Evolutionary conservation across 2,113 vertebrate species (phyloP), one percentile per base, ranked within the genome.

Genomic region (Bambusicola thoracicus): DNA sequence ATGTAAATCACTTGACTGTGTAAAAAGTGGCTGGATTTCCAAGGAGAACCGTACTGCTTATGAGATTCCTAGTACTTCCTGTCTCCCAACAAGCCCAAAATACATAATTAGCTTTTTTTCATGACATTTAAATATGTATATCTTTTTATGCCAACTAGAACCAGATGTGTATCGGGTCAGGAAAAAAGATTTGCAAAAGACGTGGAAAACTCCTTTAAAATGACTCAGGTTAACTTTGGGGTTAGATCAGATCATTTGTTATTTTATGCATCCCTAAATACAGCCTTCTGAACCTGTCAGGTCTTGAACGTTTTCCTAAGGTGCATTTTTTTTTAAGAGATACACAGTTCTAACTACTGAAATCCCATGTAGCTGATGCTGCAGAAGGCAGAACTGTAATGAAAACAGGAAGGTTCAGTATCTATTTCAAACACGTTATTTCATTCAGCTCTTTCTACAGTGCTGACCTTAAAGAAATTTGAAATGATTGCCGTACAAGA

Each of bases 101-200:
- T 77, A 87, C 32, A 87, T 59, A 53, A 83, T 82, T 77, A 83
- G 63, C 75, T 43, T 86, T 78, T 95, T 53, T 83, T 91, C 63
- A n/a, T 83, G 55, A 29, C 25, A 74, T 91, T 85, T 93, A 78
- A 87, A 70, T 92, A 65, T 0, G 0, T 29, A 55, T 89, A 1
- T 87, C 55, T 85, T 95, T 69, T 95, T 70, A 65, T 95, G 78
- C 75, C 91, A 91, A 51, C 68, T 92, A 81, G 85, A 92, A 95
- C 43, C 76, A 90, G 87, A 81, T 91, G 82, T 86, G 34, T 87
- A 40, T 65, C 81, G 59, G 68, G n/a, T 85, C 51, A 74, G 51
- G 38, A 66, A 15, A 83, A 82, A 87, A 91, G 43, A 89, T n/a
- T 81, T 84, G 74, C 41, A 85, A 90, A 85, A 87, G 51, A 46